Evolutionary conservation across 2,888 invertebrate genomes (phyloP).

Genomic region (Chaitophorus viminalis): DNA sequence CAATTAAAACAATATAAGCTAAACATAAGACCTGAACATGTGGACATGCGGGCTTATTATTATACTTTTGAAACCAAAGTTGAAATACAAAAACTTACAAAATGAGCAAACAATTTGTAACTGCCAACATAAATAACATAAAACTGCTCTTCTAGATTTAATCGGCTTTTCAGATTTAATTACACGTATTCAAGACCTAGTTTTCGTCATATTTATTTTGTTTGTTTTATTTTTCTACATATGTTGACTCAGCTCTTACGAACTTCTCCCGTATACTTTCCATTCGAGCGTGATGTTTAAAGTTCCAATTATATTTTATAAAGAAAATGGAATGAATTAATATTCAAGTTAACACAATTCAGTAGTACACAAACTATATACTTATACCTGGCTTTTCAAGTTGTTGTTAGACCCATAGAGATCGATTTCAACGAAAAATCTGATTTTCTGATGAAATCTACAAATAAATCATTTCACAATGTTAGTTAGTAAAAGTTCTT

Average conservation of each 20-base stretch:
- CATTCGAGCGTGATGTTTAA: not conserved
- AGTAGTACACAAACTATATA: too few species aligned
- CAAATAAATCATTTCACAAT: too few species aligned
- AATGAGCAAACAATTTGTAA: constrained; percentile 14
- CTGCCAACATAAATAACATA: constrained; percentile 2
- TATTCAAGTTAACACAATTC: too few species aligned
- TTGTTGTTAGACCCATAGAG: too few species aligned
- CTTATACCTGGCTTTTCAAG: too few species aligned
- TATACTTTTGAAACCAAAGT: constrained; percentile 2
- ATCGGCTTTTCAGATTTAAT: constrained; percentile 39
- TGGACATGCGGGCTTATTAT: not conserved
- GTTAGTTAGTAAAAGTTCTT: too few species aligned
- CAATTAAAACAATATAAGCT: not conserved
- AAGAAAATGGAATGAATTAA: too few species aligned
- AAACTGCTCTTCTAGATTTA: not conserved
- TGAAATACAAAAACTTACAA: not conserved
- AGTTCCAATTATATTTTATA: not conserved
- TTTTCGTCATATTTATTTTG: constrained; percentile 27
- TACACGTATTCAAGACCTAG: not conserved
- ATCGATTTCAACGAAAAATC: too few species aligned
- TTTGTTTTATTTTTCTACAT: constrained; percentile 9
- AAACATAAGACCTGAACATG: not conserved
- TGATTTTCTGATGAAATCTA: too few species aligned
- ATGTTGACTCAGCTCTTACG: not conserved
- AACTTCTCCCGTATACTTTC: not conserved